Evolutionary conservation across 2,888 invertebrate genomes (phyloP).

Genomic region (Limnephilus rhombicus): DNA sequence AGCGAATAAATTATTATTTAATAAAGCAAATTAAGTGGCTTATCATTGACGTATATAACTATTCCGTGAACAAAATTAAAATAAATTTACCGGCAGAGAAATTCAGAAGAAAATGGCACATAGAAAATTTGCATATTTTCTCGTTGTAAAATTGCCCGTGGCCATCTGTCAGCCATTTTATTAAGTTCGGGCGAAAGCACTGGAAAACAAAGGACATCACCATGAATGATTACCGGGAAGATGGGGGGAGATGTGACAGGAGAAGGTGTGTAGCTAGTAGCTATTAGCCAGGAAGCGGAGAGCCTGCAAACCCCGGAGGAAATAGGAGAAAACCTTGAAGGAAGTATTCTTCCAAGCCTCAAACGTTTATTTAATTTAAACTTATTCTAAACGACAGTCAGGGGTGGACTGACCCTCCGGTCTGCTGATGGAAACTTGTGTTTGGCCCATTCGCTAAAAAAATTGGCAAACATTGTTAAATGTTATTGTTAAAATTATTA

Average conservation of each 20-base stretch:
- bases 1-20: background rate
- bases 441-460: too few species aligned
- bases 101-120: background rate
- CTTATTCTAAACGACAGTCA: background rate
- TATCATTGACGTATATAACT: background rate
- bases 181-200: background rate
- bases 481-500: too few species aligned
- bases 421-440: too few species aligned
- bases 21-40: background rate
- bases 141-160: background rate
- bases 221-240: conserved; percentile 43
- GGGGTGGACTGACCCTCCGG: too few species aligned
- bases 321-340: too few species aligned
- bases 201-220: conserved; percentile 30
- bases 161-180: conserved; percentile 30
- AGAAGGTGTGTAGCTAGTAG: background rate
- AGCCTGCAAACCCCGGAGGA: background rate
- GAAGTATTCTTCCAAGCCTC: background rate
- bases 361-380: background rate
- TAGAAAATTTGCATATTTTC: conserved; percentile 29
- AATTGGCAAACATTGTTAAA: too few species aligned
- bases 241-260: conserved; percentile 27
- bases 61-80: background rate
- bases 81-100: background rate
- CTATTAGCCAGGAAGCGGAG: background rate